Evolutionary conservation across 2,797 vertebrate genomes (phyloP).

Genomic region (Cottoperca gobio): DNA sequence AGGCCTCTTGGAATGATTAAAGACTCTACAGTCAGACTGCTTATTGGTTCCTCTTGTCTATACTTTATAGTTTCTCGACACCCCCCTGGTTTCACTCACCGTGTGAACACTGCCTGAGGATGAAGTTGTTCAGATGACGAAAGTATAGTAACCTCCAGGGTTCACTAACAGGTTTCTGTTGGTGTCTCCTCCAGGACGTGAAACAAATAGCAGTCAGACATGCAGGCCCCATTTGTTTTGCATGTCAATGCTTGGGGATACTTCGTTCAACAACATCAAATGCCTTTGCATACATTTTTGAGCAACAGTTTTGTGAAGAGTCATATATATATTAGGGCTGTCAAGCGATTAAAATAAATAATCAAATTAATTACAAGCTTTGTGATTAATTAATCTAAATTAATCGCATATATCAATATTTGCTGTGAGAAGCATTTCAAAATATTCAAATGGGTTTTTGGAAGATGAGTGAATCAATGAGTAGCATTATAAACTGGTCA

Average conservation of each 20-base stretch:
- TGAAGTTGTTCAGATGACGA: constrained; percentile 10
- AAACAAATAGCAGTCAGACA: constrained; percentile 27
- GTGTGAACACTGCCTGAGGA: constrained; percentile 45
- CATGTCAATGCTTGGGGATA: constrained; percentile 6
- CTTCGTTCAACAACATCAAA: constrained; percentile 23
- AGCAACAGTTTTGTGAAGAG: background rate
- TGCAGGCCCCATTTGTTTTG: background rate
- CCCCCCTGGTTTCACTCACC: constrained; percentile 43
- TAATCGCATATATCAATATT: too few relatives aligned
- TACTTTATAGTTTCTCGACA: constrained; percentile 31
- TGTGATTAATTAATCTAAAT: too few relatives aligned
- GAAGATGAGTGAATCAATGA: too few relatives aligned
- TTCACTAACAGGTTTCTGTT: constrained; percentile 35
- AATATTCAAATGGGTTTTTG: too few relatives aligned
- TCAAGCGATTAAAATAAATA: too few relatives aligned
- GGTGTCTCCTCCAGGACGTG: constrained; percentile 15
- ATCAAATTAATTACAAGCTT: too few relatives aligned
- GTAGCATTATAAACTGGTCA: too few relatives aligned
- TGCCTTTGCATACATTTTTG: background rate
- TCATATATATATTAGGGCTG: too few relatives aligned
- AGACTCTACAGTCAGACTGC: background rate
- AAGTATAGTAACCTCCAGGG: constrained; percentile 15
- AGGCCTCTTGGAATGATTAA: constrained; percentile 27
- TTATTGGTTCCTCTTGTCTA: constrained; percentile 19
- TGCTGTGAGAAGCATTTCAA: too few relatives aligned